Evolutionary conservation across 2,888 invertebrate species (phyloP), one percentile per base, ranked within the genome.

Genomic region (Timandra comae): DNA sequence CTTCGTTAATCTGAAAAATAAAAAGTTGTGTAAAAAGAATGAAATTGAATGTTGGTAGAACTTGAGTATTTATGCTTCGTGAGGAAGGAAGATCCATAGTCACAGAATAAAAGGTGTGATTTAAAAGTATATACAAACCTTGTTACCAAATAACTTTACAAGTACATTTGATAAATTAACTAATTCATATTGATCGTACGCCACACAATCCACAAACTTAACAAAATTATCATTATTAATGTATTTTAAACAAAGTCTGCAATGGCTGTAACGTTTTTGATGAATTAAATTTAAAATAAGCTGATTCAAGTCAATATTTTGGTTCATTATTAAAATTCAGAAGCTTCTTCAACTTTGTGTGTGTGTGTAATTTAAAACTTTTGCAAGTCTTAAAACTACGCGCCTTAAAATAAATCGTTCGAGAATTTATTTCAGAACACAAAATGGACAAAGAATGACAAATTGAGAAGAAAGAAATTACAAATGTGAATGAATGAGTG

Each of bases 381-480:
- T 40, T 46, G 43, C 33, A 40, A 35, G 28, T 47, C 54, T 45
- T 35, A 43, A 54, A 30, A 40, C 33, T 47, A 43, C 66, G 73
- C 79, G 79, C 65, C 62, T 59, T 61, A 37, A 53, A 58, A 43
- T 26, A 49, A 74, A 79, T 75, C 80, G 79, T 79, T 78, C 79
- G 69, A 73, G 54, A 76, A 75, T 36, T 9, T 12, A 29, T 21
- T 30, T 30, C 30, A 19, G n/a, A n/a, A n/a, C n/a, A n/a, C n/a
- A n/a, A n/a, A n/a, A n/a, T n/a, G n/a, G n/a, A n/a, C n/a, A n/a
- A n/a, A n/a, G n/a, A n/a, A n/a, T n/a, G n/a, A n/a, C n/a, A n/a
- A n/a, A n/a, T n/a, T n/a, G n/a, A n/a, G n/a, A n/a, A n/a, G n/a
- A n/a, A n/a, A n/a, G n/a, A n/a, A n/a, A n/a, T n/a, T n/a, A n/a